Conservation (phyloP, 2,113 vertebrate genomes). For the Casuarius casuarius region DNA sequence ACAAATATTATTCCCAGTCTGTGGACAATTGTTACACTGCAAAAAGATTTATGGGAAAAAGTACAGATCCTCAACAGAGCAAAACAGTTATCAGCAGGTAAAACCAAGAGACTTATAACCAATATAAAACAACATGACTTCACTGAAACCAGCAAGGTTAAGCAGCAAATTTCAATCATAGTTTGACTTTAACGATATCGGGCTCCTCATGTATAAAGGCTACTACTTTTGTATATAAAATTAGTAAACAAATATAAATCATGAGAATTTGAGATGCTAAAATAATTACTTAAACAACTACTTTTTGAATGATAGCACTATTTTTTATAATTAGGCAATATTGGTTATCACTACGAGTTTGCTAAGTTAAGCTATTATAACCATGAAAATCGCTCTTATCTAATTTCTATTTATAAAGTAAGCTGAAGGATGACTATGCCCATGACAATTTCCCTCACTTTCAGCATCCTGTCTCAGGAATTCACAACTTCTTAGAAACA, state of each 20-base stretch:
- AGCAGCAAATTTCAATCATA: neutral
- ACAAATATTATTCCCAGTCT: neutral
- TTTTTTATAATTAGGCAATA: neutral
- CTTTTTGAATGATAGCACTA: neutral
- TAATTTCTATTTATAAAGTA: neutral
- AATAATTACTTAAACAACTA: neutral
- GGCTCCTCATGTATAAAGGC: neutral
- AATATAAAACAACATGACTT: neutral
- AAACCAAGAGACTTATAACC: neutral
- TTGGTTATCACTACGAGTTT: neutral
- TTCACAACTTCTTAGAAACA: neutral
- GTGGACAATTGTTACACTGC: neutral
- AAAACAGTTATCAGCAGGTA: neutral
- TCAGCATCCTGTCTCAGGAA: neutral
- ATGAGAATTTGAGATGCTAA: neutral
- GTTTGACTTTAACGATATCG: neutral
- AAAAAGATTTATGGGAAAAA: neutral
- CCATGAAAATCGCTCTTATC: neutral
- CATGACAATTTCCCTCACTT: neutral
- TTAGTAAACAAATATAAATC: neutral
- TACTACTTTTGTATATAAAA: neutral
- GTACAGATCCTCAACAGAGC: neutral
- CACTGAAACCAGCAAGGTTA: neutral
- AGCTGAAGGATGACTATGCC: rapidly evolving
- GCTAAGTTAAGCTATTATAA: neutral